Evolutionary conservation across 2,113 vertebrate species (phyloP), one percentile per base, ranked within the genome.

Genomic region (Tetrax tetrax): DNA sequence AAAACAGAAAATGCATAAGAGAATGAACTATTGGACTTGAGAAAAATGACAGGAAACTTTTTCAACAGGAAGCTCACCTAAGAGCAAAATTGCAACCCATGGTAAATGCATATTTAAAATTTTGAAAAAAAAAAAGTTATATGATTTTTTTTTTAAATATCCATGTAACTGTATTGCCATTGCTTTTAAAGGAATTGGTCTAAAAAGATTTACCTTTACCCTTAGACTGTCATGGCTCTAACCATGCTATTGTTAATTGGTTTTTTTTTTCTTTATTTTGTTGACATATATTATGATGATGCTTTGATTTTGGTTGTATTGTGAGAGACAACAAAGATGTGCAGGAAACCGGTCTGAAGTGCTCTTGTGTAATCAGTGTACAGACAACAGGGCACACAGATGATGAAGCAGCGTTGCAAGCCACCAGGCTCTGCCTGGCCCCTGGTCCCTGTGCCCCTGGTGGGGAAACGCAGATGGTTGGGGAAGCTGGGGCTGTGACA

Each of bases 361-460:
- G 24, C 12, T 70, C 13, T 16, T 33, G 47, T 57, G 41, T 14
- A 12, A 12, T 2, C 0, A 0, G 23, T 37, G 21, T 35, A 43
- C 13, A n/a, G 59, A 24, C 0, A 2, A 12, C 7, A 23, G 11
- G 33, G 45, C 2, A 2, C 48, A 45, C 17, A n/a, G 63, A 12
- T 7, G 24, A 19, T 4, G 50, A 31, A 38, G 33, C 38, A 76
- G 66, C 4, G 1, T 0, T 28, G 31, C 28, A 37, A 31, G n/a
- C 1, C 0, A 1, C 23, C 8, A 38, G 31, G 14, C 3, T 4
- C 1, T 51, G 16, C 19, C n/a, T 35, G 38, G 22, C 10, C 43
- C 22, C 3, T 6, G 0, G 7, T 63, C 23, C 51, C 3, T 0
- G 4, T 10, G 50, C 17, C 24, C 43, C 31, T 0, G 0, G 8